A percentile compares a stretch with the other conserved stretches of the same genome.
Conservation (phyloP, 2,113 vertebrate species). For the Callipepla californica region DNA sequence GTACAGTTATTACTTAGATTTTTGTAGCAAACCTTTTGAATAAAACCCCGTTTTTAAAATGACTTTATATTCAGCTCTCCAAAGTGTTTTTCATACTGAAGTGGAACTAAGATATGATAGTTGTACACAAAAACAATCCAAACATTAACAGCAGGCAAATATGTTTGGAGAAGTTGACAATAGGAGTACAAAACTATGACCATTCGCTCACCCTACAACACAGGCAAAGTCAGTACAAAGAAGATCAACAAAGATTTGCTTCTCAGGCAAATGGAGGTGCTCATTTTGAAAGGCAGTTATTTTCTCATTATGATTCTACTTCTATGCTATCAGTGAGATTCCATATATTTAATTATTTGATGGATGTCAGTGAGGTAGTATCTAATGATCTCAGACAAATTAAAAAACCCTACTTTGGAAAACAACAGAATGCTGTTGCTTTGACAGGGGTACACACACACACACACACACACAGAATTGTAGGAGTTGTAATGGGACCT, state of each 20-base stretch:
- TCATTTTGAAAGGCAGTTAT: conserved; percentile 1
- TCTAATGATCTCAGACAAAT: background rate
- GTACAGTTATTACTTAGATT: background rate
- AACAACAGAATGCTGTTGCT: background rate
- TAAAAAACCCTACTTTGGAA: background rate
- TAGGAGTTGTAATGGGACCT: too few species aligned
- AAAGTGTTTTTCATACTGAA: background rate
- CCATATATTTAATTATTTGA: background rate
- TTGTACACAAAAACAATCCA: background rate
- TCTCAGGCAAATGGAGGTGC: background rate
- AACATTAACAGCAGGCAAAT: conserved; percentile 28
- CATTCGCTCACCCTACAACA: background rate
- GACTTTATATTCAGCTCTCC: conserved; percentile 4
- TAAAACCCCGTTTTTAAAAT: background rate
- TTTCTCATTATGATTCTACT: background rate
- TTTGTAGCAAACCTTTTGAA: background rate
- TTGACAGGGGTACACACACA: background rate
- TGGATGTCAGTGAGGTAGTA: background rate
- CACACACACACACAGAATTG: too few species aligned
- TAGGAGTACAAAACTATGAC: background rate
- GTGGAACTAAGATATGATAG: background rate
- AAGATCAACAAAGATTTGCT: background rate
- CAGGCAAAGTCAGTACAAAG: background rate
- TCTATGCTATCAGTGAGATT: background rate
- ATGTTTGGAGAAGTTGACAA: conserved; percentile 16